Base-by-base conservation (phyloP, 2,797 vertebrate species). In the Dipus sagitta region DNA sequence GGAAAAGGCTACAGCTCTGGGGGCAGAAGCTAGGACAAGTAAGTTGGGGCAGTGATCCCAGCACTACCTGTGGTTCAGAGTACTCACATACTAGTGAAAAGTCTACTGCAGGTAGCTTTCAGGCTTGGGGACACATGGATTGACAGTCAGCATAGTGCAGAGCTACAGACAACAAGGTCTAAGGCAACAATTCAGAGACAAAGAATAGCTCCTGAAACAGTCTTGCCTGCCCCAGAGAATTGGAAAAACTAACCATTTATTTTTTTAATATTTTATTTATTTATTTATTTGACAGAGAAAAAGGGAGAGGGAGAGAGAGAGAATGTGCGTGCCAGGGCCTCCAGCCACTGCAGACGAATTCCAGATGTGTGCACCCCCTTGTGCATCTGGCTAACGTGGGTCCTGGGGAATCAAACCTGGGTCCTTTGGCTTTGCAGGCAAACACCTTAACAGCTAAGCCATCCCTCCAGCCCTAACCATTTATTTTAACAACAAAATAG, bases 71-170 rank as follows among this genome's bases (percentile, higher is more conserved):
- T 15, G 75, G 12, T 10, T 58, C 30, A 20, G 12, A 30, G 28
- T 12, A n/a, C 3, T 23, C 32, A 28, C 64, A 4, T n/a, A 5
- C 76, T 62, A 3, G 4, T 3, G 28, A 6, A 3, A 10, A 14
- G 42, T 23, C 24, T n/a, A 18, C 30, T 26, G 42, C 18, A 42
- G 70, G 52, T 26, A 34, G 6, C 34, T n/a, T 3, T 24, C 1
- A 0, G 17, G 4, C 42, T 2, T 6, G 54, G 70, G 2, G 32
- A 30, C 0, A 10, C 18, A 0, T 24, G 1, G 74, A 13, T 0
- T 2, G 58, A 34, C 6, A 23, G 24, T 2, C 42, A 11, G 32
- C 2, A 1, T 3, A 0, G 6, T 32, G 17, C n/a, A 18, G 24
- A 67, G 42, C 2, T 3, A 9, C 74, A 5, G 47, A 42, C 26